Conservation (phyloP, 1,140 invertebrate species). For the Hylaeus volcanicus region DNA sequence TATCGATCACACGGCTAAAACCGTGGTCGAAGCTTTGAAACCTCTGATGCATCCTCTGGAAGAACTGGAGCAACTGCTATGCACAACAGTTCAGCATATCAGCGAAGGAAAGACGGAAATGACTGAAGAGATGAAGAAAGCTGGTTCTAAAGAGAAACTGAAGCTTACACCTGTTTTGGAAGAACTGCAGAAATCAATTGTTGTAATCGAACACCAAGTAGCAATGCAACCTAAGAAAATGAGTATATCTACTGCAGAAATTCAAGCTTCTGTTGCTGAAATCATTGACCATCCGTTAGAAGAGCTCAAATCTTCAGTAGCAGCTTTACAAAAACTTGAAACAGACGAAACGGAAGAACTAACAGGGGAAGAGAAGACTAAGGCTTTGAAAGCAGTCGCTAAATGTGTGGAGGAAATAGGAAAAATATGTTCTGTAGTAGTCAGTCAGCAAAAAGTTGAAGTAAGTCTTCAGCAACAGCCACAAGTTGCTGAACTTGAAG, state of each 20-base stretch:
- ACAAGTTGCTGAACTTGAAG: background rate
- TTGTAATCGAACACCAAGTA: slow-evolving; percentile 2
- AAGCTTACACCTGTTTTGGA: slow-evolving; percentile 15
- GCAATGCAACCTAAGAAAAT: background rate
- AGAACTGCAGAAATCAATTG: slow-evolving; percentile 26
- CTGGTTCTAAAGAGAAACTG: background rate
- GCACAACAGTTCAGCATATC: background rate
- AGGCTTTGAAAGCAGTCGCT: background rate
- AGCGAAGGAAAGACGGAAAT: background rate
- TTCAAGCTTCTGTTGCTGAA: slow-evolving; percentile 3
- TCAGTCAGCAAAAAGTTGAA: background rate
- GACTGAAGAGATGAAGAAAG: background rate
- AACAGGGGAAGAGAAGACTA: background rate
- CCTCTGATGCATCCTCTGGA: slow-evolving; percentile 30
- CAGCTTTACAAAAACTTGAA: slow-evolving; percentile 1
- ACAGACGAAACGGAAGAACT: background rate
- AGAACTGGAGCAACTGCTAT: slow-evolving; percentile 10
- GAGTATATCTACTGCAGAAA: background rate
- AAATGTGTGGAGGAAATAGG: slow-evolving; percentile 27
- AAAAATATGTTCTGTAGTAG: background rate
- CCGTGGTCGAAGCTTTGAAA: slow-evolving; percentile 8
- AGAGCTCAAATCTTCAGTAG: background rate
- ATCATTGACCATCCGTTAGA: slow-evolving; percentile 1
- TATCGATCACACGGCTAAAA: background rate
- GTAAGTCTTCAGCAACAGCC: background rate